These are phyloP conservation scores for Fregetta grallaria DNA, from an alignment of 2,113 vertebrate genomes.

Conservation along the genomic window DNA sequence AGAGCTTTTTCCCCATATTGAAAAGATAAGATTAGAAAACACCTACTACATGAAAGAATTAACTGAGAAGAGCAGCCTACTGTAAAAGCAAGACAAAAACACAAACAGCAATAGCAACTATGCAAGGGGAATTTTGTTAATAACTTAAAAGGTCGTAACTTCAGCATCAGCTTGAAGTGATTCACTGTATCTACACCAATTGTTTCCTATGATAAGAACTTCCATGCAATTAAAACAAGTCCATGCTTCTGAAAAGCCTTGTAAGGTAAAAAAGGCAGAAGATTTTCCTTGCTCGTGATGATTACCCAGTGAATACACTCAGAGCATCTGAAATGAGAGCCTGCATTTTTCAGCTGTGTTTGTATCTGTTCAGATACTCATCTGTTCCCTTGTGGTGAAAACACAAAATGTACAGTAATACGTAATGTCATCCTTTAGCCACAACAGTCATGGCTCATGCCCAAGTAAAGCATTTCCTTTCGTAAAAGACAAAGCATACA, in stretches of 20 bases:
- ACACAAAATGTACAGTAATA: constrained; percentile 56
- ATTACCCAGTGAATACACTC: not conserved
- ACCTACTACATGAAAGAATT: not conserved
- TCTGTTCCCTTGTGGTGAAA: constrained; percentile 53
- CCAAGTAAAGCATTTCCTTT: constrained; percentile 3
- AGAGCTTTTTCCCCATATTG: not conserved
- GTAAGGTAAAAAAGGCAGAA: constrained; percentile 5
- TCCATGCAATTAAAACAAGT: not conserved
- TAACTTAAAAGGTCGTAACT: not conserved
- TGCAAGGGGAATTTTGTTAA: not conserved
- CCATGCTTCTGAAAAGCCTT: not conserved
- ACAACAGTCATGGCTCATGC: constrained; percentile 18
- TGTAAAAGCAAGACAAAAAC: not conserved
- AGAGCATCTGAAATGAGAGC: not conserved
- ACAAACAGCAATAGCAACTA: not conserved
- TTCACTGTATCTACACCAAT: not conserved
- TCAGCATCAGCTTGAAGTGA: not conserved
- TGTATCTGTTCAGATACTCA: constrained; percentile 36
- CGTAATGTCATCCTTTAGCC: constrained; percentile 38
- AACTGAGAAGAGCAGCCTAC: not conserved
- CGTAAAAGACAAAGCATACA: not conserved
- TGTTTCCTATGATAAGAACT: not conserved
- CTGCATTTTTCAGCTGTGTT: constrained; percentile 39
- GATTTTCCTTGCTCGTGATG: not conserved
- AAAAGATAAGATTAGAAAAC: not conserved